These are phyloP conservation scores for Hemiprocne comata DNA, from an alignment of 2,113 vertebrate species.

Conservation along the genomic window DNA sequence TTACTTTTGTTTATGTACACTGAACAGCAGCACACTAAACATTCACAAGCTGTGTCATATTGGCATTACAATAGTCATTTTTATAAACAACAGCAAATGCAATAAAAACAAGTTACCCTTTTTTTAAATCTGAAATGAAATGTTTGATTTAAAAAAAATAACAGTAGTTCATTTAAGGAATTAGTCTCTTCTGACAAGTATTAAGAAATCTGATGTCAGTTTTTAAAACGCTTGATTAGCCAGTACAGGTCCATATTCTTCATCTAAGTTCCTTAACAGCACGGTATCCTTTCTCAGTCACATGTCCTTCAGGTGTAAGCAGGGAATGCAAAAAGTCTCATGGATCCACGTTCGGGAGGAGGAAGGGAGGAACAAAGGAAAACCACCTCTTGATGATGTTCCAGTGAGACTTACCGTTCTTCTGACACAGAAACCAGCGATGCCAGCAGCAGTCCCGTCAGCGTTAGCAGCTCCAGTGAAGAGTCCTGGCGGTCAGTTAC, in stretches of 20 bases:
- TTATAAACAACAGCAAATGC: conserved; percentile 91
- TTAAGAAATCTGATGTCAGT: conserved; percentile 80
- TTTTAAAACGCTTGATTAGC: conserved; percentile 72
- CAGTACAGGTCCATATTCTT: conserved; percentile 71
- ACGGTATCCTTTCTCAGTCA: conserved; percentile 17
- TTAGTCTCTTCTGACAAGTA: conserved; percentile 80
- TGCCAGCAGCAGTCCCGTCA: conserved; percentile 50
- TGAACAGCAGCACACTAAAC: conserved; percentile 97
- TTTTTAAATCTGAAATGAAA: conserved; percentile 90
- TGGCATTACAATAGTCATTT: conserved; percentile 94
- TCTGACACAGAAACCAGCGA: background rate
- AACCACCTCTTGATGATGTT: conserved; percentile 11
- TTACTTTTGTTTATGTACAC: conserved; percentile 89
- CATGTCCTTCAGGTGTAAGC: conserved; percentile 56
- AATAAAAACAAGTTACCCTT: conserved; percentile 87
- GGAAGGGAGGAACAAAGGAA: background rate
- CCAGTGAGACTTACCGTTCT: conserved; percentile 62
- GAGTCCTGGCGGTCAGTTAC: conserved; percentile 75
- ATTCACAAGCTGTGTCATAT: conserved; percentile 99
- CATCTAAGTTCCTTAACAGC: conserved; percentile 55
- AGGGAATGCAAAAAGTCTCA: conserved; percentile 70
- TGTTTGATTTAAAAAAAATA: conserved; percentile 86
- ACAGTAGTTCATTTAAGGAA: conserved; percentile 84
- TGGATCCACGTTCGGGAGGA: conserved; percentile 49
- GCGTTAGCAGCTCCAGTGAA: conserved; percentile 78